Evolutionary conservation across 2,797 vertebrate genomes (phyloP), one percentile per base, ranked within the genome.

Genomic region (Notoglanidium macrostoma): DNA sequence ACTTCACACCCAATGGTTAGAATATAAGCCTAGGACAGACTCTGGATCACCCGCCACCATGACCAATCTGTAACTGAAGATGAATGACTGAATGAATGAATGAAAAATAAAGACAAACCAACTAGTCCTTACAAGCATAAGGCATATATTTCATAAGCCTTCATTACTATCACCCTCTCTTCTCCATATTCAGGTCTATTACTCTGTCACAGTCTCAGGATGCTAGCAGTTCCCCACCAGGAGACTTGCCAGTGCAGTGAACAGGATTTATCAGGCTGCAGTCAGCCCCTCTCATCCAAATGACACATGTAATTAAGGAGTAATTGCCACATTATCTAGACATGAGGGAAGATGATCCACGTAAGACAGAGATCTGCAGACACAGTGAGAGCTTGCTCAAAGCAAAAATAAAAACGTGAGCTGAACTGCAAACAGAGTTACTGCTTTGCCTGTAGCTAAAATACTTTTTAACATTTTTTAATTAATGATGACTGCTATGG

Each of bases 251-350:
- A 92, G 92, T 92, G 92, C 92, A 89, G 95, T 95, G 96, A 95
- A 95, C 93, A 95, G 94, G 94, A 96, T 96, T 96, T 96, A 96
- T 96, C 95, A 95, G 92, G 86, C 78, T 93, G 94, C 94, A 95
- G 88, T 91, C 94, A 92, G 93, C 85, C 94, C 92, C 94, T 95
- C 93, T 94, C 93, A 94, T 95, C 95, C 96, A 95, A 95, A 96
- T 96, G 95, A 96, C 93, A 95, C 93, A 93, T 93, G 94, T 95
- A 96, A 96, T 96, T 96, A 95, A 94, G 94, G 93, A 95, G 94
- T 96, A 96, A 96, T 96, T 96, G 95, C 94, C 95, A 94, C 95
- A 95, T 96, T 95, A 96, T 95, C 95, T 94, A 94, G 95, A 96
- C 95, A 96, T 93, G 93, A 95, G 93, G 93, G 96, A 95, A 94